Conservation (phyloP, 2,113 vertebrate species). For the Alaudala cheleensis region DNA sequence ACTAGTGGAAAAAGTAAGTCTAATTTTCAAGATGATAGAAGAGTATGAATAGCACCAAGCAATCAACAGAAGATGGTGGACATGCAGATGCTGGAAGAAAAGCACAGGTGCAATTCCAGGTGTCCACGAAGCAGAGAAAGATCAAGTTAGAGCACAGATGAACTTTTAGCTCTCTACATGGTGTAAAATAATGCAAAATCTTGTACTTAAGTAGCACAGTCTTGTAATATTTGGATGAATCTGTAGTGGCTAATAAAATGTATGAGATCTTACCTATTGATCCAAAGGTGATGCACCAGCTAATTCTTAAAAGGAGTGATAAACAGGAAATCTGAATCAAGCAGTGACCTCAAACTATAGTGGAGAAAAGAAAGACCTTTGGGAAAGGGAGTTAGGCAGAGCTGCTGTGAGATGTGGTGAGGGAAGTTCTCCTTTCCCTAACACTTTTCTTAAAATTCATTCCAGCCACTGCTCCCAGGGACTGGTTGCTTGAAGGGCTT, state of each 20-base stretch:
- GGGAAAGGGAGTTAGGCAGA: background rate
- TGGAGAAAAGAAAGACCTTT: background rate
- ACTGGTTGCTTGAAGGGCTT: background rate
- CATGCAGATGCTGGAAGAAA: background rate
- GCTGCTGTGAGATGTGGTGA: background rate
- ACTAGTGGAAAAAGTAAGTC: background rate
- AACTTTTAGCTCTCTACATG: background rate
- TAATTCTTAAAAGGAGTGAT: background rate
- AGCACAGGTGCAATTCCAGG: fast-evolving
- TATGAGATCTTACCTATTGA: background rate
- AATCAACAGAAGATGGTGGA: background rate
- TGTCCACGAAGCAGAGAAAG: background rate
- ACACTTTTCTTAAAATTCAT: background rate
- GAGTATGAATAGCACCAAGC: background rate
- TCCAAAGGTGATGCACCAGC: background rate
- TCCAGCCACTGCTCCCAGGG: background rate
- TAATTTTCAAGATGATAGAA: background rate
- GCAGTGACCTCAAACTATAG: background rate
- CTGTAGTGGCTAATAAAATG: background rate
- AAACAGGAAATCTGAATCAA: background rate
- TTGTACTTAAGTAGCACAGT: background rate
- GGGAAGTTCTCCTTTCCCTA: background rate
- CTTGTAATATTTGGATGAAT: background rate
- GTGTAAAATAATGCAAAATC: background rate
- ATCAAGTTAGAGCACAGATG: background rate